These are phyloP conservation scores for Halictus ligatus DNA, from an alignment of 2,888 invertebrate genomes.

Conservation along the genomic window DNA sequence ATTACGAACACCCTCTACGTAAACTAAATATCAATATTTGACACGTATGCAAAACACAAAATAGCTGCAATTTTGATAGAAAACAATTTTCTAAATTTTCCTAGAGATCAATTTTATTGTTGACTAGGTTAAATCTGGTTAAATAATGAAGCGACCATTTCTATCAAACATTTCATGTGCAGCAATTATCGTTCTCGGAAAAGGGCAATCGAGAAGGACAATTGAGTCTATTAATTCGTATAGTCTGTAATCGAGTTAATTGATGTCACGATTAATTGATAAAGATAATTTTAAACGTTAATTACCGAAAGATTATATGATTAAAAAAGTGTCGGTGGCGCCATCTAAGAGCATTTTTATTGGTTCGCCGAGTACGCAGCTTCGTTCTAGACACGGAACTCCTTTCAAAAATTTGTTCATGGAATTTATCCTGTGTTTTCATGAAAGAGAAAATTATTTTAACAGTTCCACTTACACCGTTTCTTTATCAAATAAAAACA, in stretches of 20 bases:
- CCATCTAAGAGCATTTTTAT: conserved; percentile 30
- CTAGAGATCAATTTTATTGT: neutral
- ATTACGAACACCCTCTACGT: neutral
- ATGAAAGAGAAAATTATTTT: neutral
- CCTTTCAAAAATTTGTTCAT: neutral
- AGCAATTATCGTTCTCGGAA: neutral
- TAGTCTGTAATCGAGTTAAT: conserved; percentile 21
- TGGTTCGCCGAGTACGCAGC: conserved; percentile 22
- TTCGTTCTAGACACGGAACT: conserved; percentile 18
- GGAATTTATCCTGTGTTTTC: neutral
- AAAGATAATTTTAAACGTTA: conserved; percentile 38
- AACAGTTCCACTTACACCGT: neutral
- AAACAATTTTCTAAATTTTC: neutral
- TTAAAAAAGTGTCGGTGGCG: conserved; percentile 32
- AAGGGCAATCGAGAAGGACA: neutral
- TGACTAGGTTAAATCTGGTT: neutral
- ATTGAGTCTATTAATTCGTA: conserved; percentile 24
- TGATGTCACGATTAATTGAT: conserved; percentile 32
- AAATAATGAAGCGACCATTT: neutral
- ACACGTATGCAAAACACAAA: neutral
- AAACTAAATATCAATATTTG: neutral
- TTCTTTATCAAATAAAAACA: neutral
- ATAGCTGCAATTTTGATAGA: neutral
- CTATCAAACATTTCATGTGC: neutral
- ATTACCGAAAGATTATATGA: conserved; percentile 28